These are phyloP conservation scores for Heterotilapia buettikoferi DNA, from an alignment of 2,113 vertebrate species.

Conservation along the genomic window DNA sequence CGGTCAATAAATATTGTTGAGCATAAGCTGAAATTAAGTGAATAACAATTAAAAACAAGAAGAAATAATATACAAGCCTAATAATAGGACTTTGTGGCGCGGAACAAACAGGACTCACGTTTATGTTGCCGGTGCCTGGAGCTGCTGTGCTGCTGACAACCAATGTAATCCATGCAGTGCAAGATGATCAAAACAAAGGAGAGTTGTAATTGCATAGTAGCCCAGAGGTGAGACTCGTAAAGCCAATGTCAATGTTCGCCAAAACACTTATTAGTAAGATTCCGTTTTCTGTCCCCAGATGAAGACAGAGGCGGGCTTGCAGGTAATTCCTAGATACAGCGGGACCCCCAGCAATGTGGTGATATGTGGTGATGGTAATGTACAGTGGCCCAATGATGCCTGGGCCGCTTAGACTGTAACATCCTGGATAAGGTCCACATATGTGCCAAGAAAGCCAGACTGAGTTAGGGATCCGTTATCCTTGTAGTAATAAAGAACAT, in stretches of 20 bases:
- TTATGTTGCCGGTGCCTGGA: constrained; percentile 91
- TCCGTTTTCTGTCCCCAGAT: constrained; percentile 34
- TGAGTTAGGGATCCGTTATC: constrained; percentile 52
- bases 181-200: constrained; percentile 97
- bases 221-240: constrained; percentile 81
- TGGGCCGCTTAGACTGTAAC: constrained; percentile 75
- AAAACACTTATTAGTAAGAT: constrained; percentile 37
- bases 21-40: background rate
- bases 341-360: constrained; percentile 65
- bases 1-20: background rate
- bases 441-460: constrained; percentile 52
- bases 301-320: constrained; percentile 1
- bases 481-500: constrained; percentile 42
- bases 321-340: constrained; percentile 61
- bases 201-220: constrained; percentile 99
- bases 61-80: background rate
- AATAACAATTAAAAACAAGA: too few species aligned
- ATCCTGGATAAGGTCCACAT: constrained; percentile 72
- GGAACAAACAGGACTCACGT: constrained; percentile 75
- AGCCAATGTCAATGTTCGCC: constrained; percentile 74
- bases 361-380: constrained; percentile 57
- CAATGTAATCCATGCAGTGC: constrained; percentile 98
- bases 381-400: constrained; percentile 71
- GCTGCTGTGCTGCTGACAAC: constrained; percentile 91
- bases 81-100: background rate